Conservation (phyloP, 2,113 vertebrate genomes). For the Hyperopisus bebe region DNA sequence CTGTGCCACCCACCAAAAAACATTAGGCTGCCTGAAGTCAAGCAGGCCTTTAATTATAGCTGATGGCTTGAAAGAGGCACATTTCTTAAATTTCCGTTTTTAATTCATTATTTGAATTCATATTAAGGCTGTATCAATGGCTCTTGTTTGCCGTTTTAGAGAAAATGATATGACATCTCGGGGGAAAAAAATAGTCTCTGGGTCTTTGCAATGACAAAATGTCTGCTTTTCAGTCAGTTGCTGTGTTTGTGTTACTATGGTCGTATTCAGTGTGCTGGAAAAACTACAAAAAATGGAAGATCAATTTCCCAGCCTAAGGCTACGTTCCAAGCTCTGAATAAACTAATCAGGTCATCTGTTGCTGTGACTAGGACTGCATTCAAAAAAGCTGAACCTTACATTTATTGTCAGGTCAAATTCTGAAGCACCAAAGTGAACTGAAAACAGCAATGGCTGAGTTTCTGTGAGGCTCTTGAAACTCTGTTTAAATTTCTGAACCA, state of each 20-base stretch:
- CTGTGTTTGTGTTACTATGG: conserved; percentile 2
- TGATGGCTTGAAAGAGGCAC: not conserved
- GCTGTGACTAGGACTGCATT: not conserved
- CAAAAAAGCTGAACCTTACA: not conserved
- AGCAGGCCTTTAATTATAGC: not conserved
- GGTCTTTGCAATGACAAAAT: not conserved
- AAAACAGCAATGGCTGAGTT: not conserved
- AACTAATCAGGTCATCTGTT: not conserved
- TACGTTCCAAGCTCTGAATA: not conserved
- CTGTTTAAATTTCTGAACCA: not conserved
- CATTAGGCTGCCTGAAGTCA: not conserved
- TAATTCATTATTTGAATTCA: not conserved
- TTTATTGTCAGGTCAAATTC: not conserved
- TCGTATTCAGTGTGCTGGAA: not conserved
- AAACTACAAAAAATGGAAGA: not conserved
- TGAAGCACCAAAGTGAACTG: not conserved
- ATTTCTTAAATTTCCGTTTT: not conserved
- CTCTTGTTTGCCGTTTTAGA: not conserved
- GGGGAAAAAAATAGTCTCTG: not conserved
- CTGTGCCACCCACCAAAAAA: not conserved
- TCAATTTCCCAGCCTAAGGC: not conserved
- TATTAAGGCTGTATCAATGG: not conserved
- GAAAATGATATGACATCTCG: not conserved
- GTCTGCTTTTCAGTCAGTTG: not conserved
- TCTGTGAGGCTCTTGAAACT: not conserved